Conservation (phyloP, 2,888 invertebrate genomes). For the Andrena flavipes region DNA sequence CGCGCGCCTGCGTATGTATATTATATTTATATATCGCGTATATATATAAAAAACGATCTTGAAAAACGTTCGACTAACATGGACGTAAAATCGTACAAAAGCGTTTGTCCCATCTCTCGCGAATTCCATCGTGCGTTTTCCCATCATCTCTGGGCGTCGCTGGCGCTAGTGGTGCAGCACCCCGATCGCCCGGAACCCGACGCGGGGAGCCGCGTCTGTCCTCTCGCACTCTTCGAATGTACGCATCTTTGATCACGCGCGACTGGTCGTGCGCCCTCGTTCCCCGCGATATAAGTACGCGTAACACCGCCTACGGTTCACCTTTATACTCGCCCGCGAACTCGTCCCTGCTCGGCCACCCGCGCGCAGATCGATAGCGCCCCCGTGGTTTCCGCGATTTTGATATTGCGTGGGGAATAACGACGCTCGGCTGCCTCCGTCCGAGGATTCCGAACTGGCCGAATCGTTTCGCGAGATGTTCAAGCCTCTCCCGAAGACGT, state of each 20-base stretch:
- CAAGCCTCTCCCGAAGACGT: not conserved
- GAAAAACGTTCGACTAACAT: conserved; percentile 77
- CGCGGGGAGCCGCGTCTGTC: not conserved
- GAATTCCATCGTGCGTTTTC: conserved; percentile 47
- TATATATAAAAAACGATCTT: conserved; percentile 73
- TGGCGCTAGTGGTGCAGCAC: conserved; percentile 20
- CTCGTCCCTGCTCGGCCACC: conserved; percentile 31
- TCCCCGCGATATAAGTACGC: conserved; percentile 58
- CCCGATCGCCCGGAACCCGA: conserved; percentile 19
- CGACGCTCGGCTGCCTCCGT: not conserved
- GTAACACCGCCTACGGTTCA: conserved; percentile 62
- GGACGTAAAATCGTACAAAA: conserved; percentile 81
- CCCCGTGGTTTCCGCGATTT: not conserved
- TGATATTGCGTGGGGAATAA: not conserved
- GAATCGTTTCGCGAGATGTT: not conserved
- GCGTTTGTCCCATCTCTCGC: conserved; percentile 66
- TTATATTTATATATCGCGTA: conserved; percentile 51
- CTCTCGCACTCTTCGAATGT: conserved; percentile 75
- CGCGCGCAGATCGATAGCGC: conserved; percentile 20
- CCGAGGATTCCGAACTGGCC: conserved; percentile 2
- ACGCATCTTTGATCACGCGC: conserved; percentile 74
- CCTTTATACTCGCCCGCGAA: conserved; percentile 53
- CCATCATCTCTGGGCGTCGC: conserved; percentile 1
- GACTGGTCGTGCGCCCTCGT: conserved; percentile 59
- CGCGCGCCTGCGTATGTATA: conserved; percentile 45